A percentile compares a stretch with the other conserved stretches of the same genome.
These are phyloP conservation scores for Noctilio leporinus DNA, from an alignment of 2,113 vertebrate genomes.

Conservation along the genomic window DNA sequence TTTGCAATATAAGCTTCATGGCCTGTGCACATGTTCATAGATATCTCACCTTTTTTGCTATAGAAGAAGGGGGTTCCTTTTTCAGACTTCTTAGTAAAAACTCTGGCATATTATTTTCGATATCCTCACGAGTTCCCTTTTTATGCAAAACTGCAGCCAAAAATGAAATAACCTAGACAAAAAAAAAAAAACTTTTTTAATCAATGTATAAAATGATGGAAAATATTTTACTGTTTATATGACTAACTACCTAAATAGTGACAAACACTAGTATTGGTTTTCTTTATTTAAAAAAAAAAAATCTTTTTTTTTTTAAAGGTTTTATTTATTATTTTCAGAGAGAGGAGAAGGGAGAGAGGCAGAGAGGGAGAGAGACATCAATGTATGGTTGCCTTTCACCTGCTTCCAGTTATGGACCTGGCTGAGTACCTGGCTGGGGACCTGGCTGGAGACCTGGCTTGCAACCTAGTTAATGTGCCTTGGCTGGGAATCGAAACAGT, in stretches of 20 bases:
- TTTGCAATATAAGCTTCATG: not conserved
- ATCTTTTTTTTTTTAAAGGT: no score
- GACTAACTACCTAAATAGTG: not conserved
- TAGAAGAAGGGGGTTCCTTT: conserved; percentile 68
- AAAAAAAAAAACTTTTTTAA: conserved; percentile 30
- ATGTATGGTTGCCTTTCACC: no score
- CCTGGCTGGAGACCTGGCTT: no score
- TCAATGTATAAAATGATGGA: not conserved
- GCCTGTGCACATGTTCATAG: not conserved
- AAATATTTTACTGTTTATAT: not conserved
- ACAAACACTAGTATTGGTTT: not conserved
- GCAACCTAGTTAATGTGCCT: no score
- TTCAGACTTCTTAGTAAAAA: conserved; percentile 88
- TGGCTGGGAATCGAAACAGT: no score
- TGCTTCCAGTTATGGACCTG: no score
- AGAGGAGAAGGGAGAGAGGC: no score
- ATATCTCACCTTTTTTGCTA: conserved; percentile 83
- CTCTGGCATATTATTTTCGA: conserved; percentile 92
- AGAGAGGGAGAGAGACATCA: no score
- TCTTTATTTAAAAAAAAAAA: no score
- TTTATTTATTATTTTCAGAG: no score
- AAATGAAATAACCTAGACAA: conserved; percentile 91
- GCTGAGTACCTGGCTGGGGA: no score
- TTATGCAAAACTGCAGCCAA: conserved; percentile 93
- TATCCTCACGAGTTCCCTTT: conserved; percentile 92